Base-by-base conservation (phyloP, 2,888 invertebrate species). In the Zele albiditarsus region DNA sequence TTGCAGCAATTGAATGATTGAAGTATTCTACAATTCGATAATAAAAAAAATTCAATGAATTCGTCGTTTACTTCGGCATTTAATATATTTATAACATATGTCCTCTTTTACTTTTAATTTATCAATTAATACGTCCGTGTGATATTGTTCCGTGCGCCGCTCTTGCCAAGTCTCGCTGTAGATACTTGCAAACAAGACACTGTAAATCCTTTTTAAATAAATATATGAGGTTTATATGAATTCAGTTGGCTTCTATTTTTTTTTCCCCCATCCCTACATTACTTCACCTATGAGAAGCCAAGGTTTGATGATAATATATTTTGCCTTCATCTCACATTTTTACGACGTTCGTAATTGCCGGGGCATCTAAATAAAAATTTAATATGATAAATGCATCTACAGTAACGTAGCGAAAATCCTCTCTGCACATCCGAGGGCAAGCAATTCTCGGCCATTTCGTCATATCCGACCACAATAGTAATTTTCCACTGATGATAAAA, bases 201-300 rank as follows among this genome's bases (percentile, higher is more conserved):
- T 89, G 89, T 89, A 89, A 88, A 88, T 88, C 85, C 87, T 89
- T 89, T 88, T 88, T 87, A 86, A 88, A 88, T 89, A 88, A 89
- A 89, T 88, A 89, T 88, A 87, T 86, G 88, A 88, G 86, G 87
- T 89, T 89, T 89, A 87, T 89, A 89, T 83, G 81, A 85, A 31
- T 28, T 20, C 20, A 70, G 27, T 70, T 70, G 25, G 38, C 38
- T 68, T 62, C 46, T 31, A 46, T 49, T n/a, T 49, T 33, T 28
- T 1, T 53, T 42, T 58, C n/a, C 31, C 31, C 31, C 31, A 31
- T 8, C 31, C 31, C 31, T 6, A 31, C 31, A 31, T 31, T 31
- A 31, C 8, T 4, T 31, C 5, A 6, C 5, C 8, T 31, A 6
- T 2, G 31, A 8, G 5, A 31, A 31, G 31, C 31, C 8, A 31